Conservation (phyloP, 1,140 invertebrate species). For the Drosophila watanabei region DNA sequence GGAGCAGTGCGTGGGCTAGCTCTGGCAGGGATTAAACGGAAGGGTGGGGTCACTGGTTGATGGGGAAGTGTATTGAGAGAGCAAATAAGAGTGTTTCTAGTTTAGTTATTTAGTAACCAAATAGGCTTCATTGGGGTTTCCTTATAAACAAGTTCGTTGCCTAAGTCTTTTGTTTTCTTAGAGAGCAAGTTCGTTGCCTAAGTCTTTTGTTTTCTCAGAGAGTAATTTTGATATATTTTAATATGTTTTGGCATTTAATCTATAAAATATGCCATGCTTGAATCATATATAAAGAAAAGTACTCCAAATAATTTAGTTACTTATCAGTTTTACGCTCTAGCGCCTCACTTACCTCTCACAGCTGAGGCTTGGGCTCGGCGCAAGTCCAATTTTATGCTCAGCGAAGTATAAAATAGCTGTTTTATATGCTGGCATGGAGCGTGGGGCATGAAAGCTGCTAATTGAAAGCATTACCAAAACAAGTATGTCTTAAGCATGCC, state of each 20-base stretch:
- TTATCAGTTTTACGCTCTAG: slow-evolving; percentile 24
- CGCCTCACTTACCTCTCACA: slow-evolving; percentile 11
- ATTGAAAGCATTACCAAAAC: slow-evolving; percentile 33
- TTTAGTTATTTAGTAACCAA: not conserved
- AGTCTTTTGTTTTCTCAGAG: slow-evolving; percentile 15
- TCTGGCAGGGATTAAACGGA: not conserved
- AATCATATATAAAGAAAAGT: not conserved
- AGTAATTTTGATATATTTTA: not conserved
- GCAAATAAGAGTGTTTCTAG: not conserved
- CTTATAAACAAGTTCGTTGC: slow-evolving; percentile 2
- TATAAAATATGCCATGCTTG: not conserved
- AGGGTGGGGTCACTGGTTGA: not conserved
- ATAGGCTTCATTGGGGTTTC: not conserved
- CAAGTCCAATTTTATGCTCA: slow-evolving; percentile 56
- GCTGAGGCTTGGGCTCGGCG: not conserved
- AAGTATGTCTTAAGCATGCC: not conserved
- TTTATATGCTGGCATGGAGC: slow-evolving; percentile 3
- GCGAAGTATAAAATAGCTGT: slow-evolving; percentile 65
- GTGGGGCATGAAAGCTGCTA: slow-evolving; percentile 31
- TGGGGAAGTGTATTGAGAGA: not conserved
- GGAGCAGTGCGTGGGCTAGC: slow-evolving; percentile 5
- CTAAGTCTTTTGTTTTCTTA: not conserved
- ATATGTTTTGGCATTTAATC: not conserved
- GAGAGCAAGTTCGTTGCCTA: slow-evolving; percentile 17
- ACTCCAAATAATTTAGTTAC: not conserved